A percentile compares a stretch with the other conserved stretches of the same genome.
Evolutionary conservation across 2,888 invertebrate species (phyloP).

Genomic region (Ectemnius continuus): DNA sequence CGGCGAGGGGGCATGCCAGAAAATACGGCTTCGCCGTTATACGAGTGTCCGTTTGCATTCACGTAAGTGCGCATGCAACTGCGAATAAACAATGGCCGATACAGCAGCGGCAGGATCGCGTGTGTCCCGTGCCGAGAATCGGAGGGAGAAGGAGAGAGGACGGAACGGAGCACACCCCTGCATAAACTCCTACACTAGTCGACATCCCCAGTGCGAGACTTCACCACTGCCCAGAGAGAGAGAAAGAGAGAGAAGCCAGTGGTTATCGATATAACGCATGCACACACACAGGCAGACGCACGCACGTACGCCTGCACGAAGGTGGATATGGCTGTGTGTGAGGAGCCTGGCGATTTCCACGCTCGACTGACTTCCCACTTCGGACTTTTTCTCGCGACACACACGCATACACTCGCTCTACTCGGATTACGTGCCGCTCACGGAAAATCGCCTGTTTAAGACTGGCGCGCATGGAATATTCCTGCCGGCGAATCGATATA

Average conservation of each 20-base stretch:
- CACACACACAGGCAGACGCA: background rate
- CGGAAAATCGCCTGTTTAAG: constrained; percentile 19
- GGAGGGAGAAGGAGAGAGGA: constrained; percentile 5
- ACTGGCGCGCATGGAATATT: constrained; percentile 18
- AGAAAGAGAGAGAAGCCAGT: constrained; percentile 10
- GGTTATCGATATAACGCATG: constrained; percentile 51
- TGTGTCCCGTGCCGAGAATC: constrained; percentile 48
- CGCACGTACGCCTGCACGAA: no score
- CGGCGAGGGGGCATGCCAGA: constrained; percentile 47
- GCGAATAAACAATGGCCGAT: constrained; percentile 62
- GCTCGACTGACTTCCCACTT: constrained; percentile 26
- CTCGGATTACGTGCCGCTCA: constrained; percentile 4
- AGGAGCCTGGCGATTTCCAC: constrained; percentile 36
- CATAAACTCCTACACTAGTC: constrained; percentile 7
- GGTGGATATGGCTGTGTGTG: no score
- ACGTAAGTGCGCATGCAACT: constrained; percentile 49
- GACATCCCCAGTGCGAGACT: constrained; percentile 28
- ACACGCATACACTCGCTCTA: background rate
- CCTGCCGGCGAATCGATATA: constrained; percentile 33
- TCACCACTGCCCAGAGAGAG: constrained; percentile 4
- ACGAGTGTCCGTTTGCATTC: constrained; percentile 46
- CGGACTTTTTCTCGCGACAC: background rate
- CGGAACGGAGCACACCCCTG: constrained; percentile 3
- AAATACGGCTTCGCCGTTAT: constrained; percentile 48
- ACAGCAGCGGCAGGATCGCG: constrained; percentile 63